Percentiles rank a stretch among this genome's conserved stretches.
Conservation (phyloP, 1,140 invertebrate species). For the Trachelipus rathkii region DNA sequence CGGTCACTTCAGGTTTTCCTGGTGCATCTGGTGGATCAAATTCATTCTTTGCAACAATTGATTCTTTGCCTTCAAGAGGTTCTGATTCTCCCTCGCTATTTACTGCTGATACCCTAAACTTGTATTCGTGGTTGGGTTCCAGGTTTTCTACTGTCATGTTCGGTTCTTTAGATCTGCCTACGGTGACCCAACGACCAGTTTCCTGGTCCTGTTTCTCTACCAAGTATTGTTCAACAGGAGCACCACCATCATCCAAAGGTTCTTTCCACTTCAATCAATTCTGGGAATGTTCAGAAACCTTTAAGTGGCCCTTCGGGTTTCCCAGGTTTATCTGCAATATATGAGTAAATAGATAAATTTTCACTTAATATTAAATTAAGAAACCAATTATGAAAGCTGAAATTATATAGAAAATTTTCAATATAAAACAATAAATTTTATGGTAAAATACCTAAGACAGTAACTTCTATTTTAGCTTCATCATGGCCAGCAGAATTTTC, state of each 20-base stretch:
- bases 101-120: slow-evolving; percentile 91
- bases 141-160: slow-evolving; percentile 78
- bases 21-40: slow-evolving; percentile 91
- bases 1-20: slow-evolving; percentile 77
- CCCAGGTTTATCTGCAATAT: slow-evolving; percentile 66
- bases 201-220: slow-evolving; percentile 88
- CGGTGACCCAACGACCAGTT: slow-evolving; percentile 76
- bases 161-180: slow-evolving; percentile 71
- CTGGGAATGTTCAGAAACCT: slow-evolving; percentile 83
- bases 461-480: slow-evolving; percentile 81
- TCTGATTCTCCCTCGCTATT: slow-evolving; percentile 93
- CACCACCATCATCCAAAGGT: slow-evolving; percentile 89
- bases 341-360: not conserved
- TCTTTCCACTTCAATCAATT: slow-evolving; percentile 91
- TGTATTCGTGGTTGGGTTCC: slow-evolving; percentile 89
- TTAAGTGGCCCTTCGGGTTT: slow-evolving; percentile 91
- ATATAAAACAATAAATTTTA: slow-evolving; percentile 18
- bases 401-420: not conserved
- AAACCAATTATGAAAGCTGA: not conserved
- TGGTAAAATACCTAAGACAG: slow-evolving; percentile 62
- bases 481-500: slow-evolving; percentile 88
- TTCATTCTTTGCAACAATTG: slow-evolving; percentile 95
- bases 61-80: slow-evolving; percentile 78
- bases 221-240: slow-evolving; percentile 82
- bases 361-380: not conserved